A percentile compares a stretch with the other conserved stretches of the same genome.
Evolutionary conservation across 2,113 vertebrate species (phyloP).

Genomic region (Sigmodon hispidus): DNA sequence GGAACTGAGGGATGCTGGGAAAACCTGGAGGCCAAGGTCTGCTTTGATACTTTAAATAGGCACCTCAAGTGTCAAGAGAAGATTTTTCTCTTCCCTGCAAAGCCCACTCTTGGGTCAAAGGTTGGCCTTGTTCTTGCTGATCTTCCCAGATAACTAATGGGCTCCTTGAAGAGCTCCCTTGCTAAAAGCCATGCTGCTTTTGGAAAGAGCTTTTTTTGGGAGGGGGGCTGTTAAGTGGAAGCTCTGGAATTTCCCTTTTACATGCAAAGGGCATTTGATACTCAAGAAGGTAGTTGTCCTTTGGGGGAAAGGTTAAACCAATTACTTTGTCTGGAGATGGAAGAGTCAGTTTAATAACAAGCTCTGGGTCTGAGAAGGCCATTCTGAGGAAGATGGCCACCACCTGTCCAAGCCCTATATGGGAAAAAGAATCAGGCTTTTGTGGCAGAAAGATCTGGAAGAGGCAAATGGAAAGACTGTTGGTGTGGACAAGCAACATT

Average conservation of each 20-base stretch:
- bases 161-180: constrained; percentile 44
- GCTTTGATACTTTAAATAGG: too few species aligned
- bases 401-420: constrained; percentile 28
- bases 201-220: constrained; percentile 48
- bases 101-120: constrained; percentile 53
- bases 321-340: constrained; percentile 71
- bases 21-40: background rate
- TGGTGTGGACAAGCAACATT: too few species aligned
- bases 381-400: constrained; percentile 23
- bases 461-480: background rate
- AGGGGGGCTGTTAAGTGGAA: constrained; percentile 38
- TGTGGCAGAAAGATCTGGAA: constrained; percentile 20
- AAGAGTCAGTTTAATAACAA: constrained; percentile 53
- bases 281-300: constrained; percentile 64
- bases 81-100: constrained; percentile 36
- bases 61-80: background rate
- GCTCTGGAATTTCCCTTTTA: constrained; percentile 59
- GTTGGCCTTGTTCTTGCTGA: constrained; percentile 51
- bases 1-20: background rate
- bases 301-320: constrained; percentile 71
- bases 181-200: constrained; percentile 57
- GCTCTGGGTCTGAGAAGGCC: background rate
- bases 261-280: constrained; percentile 60
- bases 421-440: constrained; percentile 37
- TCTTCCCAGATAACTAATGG: constrained; percentile 59